These are phyloP conservation scores for Botia almorhae DNA, from an alignment of 2,797 vertebrate genomes.

Conservation along the genomic window DNA sequence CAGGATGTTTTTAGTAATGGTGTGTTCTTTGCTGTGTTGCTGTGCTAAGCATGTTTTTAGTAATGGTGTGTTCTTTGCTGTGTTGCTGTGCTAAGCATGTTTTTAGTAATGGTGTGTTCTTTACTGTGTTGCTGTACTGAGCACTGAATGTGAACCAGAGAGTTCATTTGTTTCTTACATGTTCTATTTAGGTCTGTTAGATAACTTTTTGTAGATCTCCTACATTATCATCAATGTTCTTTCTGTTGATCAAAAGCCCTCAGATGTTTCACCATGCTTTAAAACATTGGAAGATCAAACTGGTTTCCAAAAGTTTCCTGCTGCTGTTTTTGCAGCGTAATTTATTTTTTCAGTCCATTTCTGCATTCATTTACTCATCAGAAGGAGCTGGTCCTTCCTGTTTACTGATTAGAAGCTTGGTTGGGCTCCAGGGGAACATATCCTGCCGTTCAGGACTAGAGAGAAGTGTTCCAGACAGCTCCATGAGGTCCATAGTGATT, in stretches of 20 bases:
- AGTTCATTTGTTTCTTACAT: neutral
- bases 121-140: neutral
- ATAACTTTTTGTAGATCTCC: neutral
- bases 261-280: neutral
- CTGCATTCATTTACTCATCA: constrained; percentile 13
- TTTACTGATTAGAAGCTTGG: constrained; percentile 1
- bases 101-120: too few species aligned
- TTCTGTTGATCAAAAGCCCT: neutral
- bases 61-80: too few species aligned
- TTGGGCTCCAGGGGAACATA: constrained; percentile 10
- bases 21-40: too few species aligned
- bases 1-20: neutral
- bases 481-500: constrained; percentile 11
- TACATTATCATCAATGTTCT: neutral
- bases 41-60: too few species aligned
- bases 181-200: neutral
- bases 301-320: neutral
- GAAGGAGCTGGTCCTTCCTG: neutral
- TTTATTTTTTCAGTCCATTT: neutral
- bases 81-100: too few species aligned
- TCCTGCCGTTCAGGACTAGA: constrained; percentile 16
- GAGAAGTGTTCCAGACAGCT: neutral
- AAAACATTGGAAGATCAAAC: neutral
- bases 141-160: neutral
- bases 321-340: neutral